phyloP scores from a whole-genome alignment of 1,140 invertebrate species.

The Rhysida immarginata region DNA sequence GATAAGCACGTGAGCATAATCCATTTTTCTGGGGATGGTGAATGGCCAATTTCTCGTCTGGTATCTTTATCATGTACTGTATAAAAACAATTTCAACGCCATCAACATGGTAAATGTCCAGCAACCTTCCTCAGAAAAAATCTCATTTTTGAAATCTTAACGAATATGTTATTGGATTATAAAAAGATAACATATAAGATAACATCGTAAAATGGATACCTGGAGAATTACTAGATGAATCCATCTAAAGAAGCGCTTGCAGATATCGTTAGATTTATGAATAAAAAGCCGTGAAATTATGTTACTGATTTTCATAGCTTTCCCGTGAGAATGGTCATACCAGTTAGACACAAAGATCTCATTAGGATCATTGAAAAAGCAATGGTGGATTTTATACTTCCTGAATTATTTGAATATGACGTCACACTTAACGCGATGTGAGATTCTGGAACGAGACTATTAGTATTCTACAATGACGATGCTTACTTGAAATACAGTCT shows the following conservation, averaged over 20 bases:
- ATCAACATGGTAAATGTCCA: too few relatives aligned
- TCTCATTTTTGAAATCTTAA: too few relatives aligned
- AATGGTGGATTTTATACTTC: conserved; percentile 39
- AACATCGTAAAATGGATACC: too few relatives aligned
- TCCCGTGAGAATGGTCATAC: conserved; percentile 40
- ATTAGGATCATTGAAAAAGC: conserved; percentile 41
- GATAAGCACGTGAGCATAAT: too few relatives aligned
- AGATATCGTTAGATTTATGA: conserved; percentile 45
- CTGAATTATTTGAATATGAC: conserved; percentile 20
- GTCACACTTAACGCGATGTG: conserved; percentile 44
- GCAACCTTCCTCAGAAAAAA: too few relatives aligned
- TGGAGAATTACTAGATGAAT: conserved; percentile 45
- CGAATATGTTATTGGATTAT: too few relatives aligned
- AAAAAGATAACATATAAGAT: too few relatives aligned
- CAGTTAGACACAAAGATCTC: conserved; percentile 34
- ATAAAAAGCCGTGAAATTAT: conserved; percentile 1
- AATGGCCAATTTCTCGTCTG: too few relatives aligned
- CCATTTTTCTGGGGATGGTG: too few relatives aligned
- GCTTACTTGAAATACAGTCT: background rate
- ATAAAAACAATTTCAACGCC: too few relatives aligned
- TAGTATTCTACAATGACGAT: conserved; percentile 40
- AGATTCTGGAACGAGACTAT: conserved; percentile 39
- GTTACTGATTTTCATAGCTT: conserved; percentile 4
- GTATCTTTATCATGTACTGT: too few relatives aligned
- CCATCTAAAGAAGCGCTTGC: conserved; percentile 43